Evolutionary conservation across 1,140 invertebrate species (phyloP), one percentile per base, ranked within the genome.

Genomic region (Maconellicoccus hirsutus): DNA sequence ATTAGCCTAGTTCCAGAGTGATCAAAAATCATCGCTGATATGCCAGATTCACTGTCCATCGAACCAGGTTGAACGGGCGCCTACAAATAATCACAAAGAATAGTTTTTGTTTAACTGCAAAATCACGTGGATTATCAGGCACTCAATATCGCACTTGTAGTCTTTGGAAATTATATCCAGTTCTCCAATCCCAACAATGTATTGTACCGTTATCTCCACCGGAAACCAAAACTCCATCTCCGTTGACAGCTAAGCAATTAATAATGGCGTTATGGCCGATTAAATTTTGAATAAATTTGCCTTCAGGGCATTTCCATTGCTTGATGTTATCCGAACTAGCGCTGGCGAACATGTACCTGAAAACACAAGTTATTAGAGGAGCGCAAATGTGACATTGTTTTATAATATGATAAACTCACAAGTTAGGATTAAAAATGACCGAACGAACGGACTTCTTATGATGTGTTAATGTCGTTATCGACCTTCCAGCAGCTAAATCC

Each of bases 131-230:
- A 33, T n/a, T 19, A 70, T 33, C n/a, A 19, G n/a, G 19, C 0
- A 70, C n/a, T 16, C 27, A n/a, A 42, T 29, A 2, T 12, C 33
- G 74, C 71, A 86, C 84, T 79, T 86, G 84, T 70, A 93, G 79
- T 75, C 93, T 84, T 82, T 98, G 96, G 80, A 98, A 99, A 82
- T 99, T 99, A 77, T 99, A 91, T 69, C 96, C 97, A 16, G 96
- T 98, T 76, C 92, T 86, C 96, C 97, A 99, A 80, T 99, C 97
- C 97, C 96, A 99, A 76, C 96, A 93, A 79, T 93, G 88, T 82
- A 99, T 86, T 8, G 95, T 96, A n/a, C 98, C 98, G 81, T 99
- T 99, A 79, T 99, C 97, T 70, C 94, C 97, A 69, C 96, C 97
- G 27, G 96, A 98, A 2, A 98, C 96, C 2, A 99, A 81, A 25